Evolutionary conservation across 2,888 invertebrate species (phyloP).

Genomic region (Cloeon dipterum): DNA sequence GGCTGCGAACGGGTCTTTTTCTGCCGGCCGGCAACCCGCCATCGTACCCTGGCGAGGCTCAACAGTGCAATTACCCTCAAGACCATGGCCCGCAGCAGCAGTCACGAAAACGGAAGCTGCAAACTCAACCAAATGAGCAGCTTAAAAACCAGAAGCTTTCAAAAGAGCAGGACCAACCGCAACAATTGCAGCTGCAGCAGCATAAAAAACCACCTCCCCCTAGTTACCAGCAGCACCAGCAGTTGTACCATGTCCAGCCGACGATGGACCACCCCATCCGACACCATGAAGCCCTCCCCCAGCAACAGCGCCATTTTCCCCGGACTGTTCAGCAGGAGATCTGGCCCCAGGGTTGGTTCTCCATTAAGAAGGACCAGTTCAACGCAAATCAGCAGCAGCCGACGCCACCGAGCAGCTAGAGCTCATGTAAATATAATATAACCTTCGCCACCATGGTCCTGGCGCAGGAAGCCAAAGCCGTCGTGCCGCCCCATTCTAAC

Average conservation of each 20-base stretch:
- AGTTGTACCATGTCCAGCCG: constrained; percentile 17
- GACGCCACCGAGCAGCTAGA: constrained; percentile 45
- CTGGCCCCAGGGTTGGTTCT: constrained; percentile 40
- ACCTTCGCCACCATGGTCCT: constrained; percentile 31
- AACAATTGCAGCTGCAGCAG: no score
- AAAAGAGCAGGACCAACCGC: no score
- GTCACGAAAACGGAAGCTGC: constrained; percentile 12
- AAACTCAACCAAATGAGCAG: no score
- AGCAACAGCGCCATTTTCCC: constrained; percentile 3
- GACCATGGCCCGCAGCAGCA: background rate
- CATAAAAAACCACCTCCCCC: constrained; percentile 16
- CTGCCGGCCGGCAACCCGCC: constrained; percentile 13
- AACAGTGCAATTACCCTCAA: constrained; percentile 6
- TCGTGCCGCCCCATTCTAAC: constrained; percentile 27
- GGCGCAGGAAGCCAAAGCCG: constrained; percentile 13
- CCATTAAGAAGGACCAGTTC: constrained; percentile 17
- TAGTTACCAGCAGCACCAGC: no score
- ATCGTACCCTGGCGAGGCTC: constrained; percentile 5
- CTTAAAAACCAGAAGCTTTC: no score
- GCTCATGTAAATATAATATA: constrained; percentile 68
- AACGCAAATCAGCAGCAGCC: no score
- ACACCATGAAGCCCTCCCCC: constrained; percentile 12
- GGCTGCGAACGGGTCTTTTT: constrained; percentile 14
- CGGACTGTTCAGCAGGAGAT: no score
- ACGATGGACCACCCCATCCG: constrained; percentile 17